Evolutionary conservation across 1,140 invertebrate species (phyloP).

Genomic region (Drosophila jambulina): DNA sequence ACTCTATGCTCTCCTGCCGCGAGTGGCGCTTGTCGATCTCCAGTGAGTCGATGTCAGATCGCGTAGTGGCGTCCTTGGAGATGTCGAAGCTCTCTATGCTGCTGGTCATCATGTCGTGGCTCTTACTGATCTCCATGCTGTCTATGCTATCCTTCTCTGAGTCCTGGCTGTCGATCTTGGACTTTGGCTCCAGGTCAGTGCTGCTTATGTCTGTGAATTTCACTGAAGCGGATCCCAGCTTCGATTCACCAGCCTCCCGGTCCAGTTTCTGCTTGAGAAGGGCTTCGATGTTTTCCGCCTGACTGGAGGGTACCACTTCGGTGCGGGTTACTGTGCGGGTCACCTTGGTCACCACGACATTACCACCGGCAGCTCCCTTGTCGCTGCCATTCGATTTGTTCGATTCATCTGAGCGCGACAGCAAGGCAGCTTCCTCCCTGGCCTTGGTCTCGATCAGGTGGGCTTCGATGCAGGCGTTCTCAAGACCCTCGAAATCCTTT

Average conservation of each 20-base stretch:
- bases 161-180: conserved; percentile 66
- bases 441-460: conserved; percentile 93
- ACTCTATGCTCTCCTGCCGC: conserved; percentile 87
- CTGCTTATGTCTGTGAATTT: conserved; percentile 86
- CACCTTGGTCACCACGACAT: conserved; percentile 68
- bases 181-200: conserved; percentile 78
- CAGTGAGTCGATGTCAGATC: conserved; percentile 80
- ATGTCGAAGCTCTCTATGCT: conserved; percentile 89
- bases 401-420: conserved; percentile 87
- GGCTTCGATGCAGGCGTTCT: conserved; percentile 93
- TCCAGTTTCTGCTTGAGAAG: conserved; percentile 79
- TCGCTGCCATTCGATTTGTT: conserved; percentile 86
- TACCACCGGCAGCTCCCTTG: conserved; percentile 72
- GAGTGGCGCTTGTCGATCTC: conserved; percentile 85
- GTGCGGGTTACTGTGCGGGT: conserved; percentile 85
- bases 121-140: conserved; percentile 87
- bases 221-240: conserved; percentile 76
- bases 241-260: conserved; percentile 68
- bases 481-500: conserved; percentile 97
- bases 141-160: conserved; percentile 87
- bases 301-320: conserved; percentile 85
- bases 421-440: conserved; percentile 93
- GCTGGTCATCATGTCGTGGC: conserved; percentile 87
- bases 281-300: conserved; percentile 84
- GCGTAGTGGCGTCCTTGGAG: conserved; percentile 79